Percentiles rank a stretch among this genome's conserved stretches.
These are phyloP conservation scores for Hippopotamyrus pictus DNA, from an alignment of 2,797 vertebrate species.

Conservation along the genomic window DNA sequence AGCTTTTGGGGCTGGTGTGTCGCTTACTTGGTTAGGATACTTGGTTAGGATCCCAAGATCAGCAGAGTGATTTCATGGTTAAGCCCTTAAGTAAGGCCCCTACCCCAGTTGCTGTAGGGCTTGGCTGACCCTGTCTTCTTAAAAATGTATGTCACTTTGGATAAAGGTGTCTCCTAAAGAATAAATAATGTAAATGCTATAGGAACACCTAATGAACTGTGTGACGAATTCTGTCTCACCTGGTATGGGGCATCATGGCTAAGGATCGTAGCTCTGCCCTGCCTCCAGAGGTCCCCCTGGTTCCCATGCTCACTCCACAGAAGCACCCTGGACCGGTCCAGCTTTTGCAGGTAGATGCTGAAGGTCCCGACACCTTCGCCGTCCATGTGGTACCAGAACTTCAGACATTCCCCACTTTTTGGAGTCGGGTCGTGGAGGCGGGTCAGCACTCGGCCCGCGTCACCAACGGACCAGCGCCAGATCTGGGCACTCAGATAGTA, in stretches of 20 bases:
- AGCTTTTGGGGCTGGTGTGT: not conserved
- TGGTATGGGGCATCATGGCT: constrained; percentile 48
- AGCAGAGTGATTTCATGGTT: not conserved
- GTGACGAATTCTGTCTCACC: constrained; percentile 36
- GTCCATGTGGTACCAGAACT: constrained; percentile 70
- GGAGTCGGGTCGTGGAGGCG: constrained; percentile 48
- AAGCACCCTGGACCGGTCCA: not conserved
- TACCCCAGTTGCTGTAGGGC: not conserved
- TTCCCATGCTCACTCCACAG: constrained; percentile 55
- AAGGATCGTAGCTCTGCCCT: constrained; percentile 53
- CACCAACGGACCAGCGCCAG: constrained; percentile 47
- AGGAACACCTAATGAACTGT: not conserved
- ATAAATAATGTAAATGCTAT: not conserved
- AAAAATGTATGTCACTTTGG: not conserved
- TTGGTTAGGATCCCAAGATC: not conserved
- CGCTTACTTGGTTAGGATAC: not conserved
- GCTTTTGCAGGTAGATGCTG: constrained; percentile 46
- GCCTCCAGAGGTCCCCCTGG: constrained; percentile 61
- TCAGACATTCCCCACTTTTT: constrained; percentile 55
- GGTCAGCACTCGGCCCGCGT: constrained; percentile 43
- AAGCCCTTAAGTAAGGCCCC: not conserved
- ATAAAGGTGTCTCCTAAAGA: not conserved
- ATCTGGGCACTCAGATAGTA: constrained; percentile 63
- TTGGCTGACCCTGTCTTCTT: not conserved
- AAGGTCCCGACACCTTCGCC: constrained; percentile 51